phyloP scores from a whole-genome alignment of 2,113 vertebrate genomes.

The Orientallactaga bullata region DNA sequence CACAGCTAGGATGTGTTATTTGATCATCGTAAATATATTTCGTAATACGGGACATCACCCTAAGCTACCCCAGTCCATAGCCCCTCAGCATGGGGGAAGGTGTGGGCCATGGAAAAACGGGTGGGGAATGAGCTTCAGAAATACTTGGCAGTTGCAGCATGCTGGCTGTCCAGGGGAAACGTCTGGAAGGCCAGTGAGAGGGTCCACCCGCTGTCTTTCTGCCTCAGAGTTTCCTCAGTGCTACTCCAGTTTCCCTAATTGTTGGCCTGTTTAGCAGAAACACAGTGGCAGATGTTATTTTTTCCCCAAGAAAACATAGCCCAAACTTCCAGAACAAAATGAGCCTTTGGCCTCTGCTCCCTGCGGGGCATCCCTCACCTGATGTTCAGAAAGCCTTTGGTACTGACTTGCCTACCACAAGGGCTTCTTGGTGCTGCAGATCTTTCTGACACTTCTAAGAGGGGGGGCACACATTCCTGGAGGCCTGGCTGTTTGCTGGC shows the following conservation, averaged over 20 bases:
- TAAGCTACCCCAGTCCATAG: background rate
- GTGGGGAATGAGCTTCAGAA: background rate
- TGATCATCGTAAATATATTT: background rate
- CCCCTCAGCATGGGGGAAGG: background rate
- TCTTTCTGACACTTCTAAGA: too few species aligned
- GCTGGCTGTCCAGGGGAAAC: background rate
- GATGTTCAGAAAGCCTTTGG: background rate
- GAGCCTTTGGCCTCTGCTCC: background rate
- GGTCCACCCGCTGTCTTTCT: background rate
- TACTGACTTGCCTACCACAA: background rate
- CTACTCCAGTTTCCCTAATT: background rate
- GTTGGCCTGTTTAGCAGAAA: background rate
- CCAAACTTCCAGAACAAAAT: background rate
- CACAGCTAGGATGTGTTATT: background rate
- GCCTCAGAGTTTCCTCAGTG: background rate
- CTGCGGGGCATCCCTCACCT: background rate
- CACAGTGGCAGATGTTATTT: background rate
- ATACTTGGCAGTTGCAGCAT: background rate
- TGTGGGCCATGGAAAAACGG: background rate
- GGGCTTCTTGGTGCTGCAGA: background rate
- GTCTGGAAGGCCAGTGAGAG: background rate
- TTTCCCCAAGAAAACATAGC: background rate
- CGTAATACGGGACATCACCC: background rate
- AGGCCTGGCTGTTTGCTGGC: background rate
- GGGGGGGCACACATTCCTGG: too few species aligned